Base-by-base conservation (phyloP, 2,888 invertebrate species). In the Mallateleia sp. region DNA sequence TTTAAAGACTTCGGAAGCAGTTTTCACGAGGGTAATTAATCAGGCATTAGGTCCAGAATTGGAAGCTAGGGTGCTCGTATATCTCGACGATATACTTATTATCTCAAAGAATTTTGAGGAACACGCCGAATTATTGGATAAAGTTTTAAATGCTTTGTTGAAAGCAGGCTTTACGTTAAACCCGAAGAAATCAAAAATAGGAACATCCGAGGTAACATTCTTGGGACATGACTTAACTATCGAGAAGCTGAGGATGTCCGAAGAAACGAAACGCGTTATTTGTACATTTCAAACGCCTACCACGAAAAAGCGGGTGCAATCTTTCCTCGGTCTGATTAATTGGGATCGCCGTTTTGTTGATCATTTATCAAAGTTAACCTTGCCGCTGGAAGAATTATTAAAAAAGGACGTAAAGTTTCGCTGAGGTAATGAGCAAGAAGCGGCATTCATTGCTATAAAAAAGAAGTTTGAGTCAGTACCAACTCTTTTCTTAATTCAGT, bases 81-180 rank as follows among this genome's bases (percentile, higher is more conserved):
- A 60, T 60, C 9, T 60, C 20, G 34, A 64, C n/a, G 64, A 64
- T 20, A 42, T 64, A 2, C 25, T 64, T 14, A 24, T 64, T 4
- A 24, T 24, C 14, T 42, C 42, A 15, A 24, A 15, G 24, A 24
- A 22, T 22, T 64, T 42, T 42, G 64, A 45, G 5, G 25, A 42
- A 15, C 64, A 64, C 11, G 18, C 24, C 8, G 1, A 45, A 2
- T 24, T n/a, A 3, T 2, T 64, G 8, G n/a, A 20, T 18, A 4
- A 45, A 8, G 47, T 66, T 6, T 4, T 66, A 18, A 2, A 6
- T 1, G 28, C 45, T 2, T 5, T 66, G 18, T 2, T 28, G 5
- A 9, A 25, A n/a, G 64, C 15, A 2, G 42, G 62, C 6, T 42
- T 62, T 11, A 66, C 64, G 2, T 6, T 66, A 18, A 66, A 47